Evolutionary conservation across 1,140 invertebrate genomes (phyloP), one percentile per base, ranked within the genome.

Genomic region (Plutomurus gul): DNA sequence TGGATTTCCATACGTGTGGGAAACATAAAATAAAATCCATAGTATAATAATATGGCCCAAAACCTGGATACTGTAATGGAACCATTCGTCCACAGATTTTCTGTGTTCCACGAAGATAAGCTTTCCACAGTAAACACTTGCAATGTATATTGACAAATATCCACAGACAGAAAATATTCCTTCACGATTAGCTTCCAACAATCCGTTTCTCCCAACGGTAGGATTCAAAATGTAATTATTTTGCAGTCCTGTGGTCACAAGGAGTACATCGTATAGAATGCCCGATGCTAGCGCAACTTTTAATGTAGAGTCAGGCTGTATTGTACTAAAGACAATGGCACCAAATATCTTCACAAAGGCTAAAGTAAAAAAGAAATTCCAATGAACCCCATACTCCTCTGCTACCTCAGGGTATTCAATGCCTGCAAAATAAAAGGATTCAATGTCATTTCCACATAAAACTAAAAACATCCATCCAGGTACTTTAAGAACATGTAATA

Each of bases 341-440:
- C 90, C 90, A 22, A 94, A 84, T 0, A 96, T 85, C 89, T 95
- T 96, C 5, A 95, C 92, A 49, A 92, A 87, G 27, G 93, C 94
- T 40, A 99, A 86, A 1, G 95, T 98, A 77, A 97, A 92, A 85
- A 98, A 99, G 85, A 99, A 99, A 86, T 99, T 99, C 95, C 96
- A 97, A 87, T 98, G 96, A 5, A 93, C 89, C 3, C 97, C 97
- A 89, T 99, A 99, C 85, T 99, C 97, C 6, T 91, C 90, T 0
- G 94, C 89, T 86, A 96, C 93, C 84, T 93, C 91, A 75, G 95
- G 92, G 87, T 99, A 99, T 76, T 93, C 89, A 3, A 92, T 86
- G 77, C 88, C 84, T 84, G 90, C 90, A 11, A 3, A 43, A 92
- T 87, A n/a, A 90, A 76, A 56, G 10, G 3, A 13, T 43, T 43